Base-by-base conservation (phyloP, 2,797 vertebrate genomes). In the Acestrorhynchus altus region DNA sequence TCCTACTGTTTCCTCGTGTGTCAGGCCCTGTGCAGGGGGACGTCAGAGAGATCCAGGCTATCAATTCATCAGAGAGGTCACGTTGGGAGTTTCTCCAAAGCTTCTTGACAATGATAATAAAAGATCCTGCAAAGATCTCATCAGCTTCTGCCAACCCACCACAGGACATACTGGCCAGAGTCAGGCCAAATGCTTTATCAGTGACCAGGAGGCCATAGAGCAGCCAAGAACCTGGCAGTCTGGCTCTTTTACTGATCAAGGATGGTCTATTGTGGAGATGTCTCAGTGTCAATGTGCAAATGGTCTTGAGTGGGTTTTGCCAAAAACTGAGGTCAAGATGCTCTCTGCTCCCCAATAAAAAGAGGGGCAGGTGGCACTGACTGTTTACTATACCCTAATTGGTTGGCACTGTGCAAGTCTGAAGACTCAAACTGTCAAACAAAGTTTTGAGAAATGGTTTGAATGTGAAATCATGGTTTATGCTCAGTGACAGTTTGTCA, bases 41-140 rank as follows among this genome's bases (percentile, higher is more conserved):
- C n/a, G 77, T 66, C 65, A 78, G 44, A 78, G 72, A 72, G 47
- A 86, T 79, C 85, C 75, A 88, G 89, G 82, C 84, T 88, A 89
- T 90, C 92, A 68, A n/a, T 78, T 92, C 91, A 92, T 79, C 72
- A 78, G 73, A 73, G 77, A 90, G 85, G 85, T 84, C 69, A 1
- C 69, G 87, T 75, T 86, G 80, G 84, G 81, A 91, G 66, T 86
- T 81, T 92, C 91, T 92, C 87, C 90, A 16, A 76, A 86, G 83
- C 87, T 85, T 84, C 87, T 81, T 88, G 89, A 90, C 91, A 90
- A 83, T 89, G 83, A 92, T 91, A 88, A 89, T 87, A 77, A 85
- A 88, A 80, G 46, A 82, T 90, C 85, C 87, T 78, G 57, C 84
- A 74, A 88, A 73, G 71, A 80, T 84, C 85, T 85, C 87, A 74